Evolutionary conservation across 2,797 vertebrate species (phyloP), one percentile per base, ranked within the genome.

Genomic region (Catostomus latipinnis): DNA sequence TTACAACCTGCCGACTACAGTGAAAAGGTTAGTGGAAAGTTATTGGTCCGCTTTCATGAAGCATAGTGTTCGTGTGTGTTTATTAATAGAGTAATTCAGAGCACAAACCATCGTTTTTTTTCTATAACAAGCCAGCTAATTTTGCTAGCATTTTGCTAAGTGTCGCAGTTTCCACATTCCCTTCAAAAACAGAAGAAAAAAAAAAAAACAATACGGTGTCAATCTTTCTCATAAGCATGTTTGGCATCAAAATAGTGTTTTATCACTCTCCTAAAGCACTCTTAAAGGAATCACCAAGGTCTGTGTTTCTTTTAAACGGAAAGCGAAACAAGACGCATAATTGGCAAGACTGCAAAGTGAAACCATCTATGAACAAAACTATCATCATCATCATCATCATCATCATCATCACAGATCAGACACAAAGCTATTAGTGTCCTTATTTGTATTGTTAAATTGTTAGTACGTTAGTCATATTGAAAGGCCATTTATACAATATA

Each of bases 21-120:
- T 14, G 16, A 34, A 71, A 72, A 79, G 77, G 77, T 72, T 73
- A 48, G 61, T 66, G 8, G 61, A 57, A 11, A 18, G 0, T 46
- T 70, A 7, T 62, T 6, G 0, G 1, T 50, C 1, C 11, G 12
- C 13, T 16, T 14, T 13, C 1, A 9, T 56, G 58, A 79, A 34
- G 6, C 1, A 6, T 56, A 0, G 12, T 16, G 13, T 5, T 6
- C 1, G 2, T 22, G 11, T 65, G 58, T 11, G 11, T 56, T 66
- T 48, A 54, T 9, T 43, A 53, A 2, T 0, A 0, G 7, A 34
- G 34, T 4, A 34, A 62, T 45, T 46, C 12, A 53, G 9, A 45
- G 7, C 2, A 45, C 5, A 48, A 11, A 22, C 18, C 0, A n/a
- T 46, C 6, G 13, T 45, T 11, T 56, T 43, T 13, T 16, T 34